Conservation (phyloP, 2,797 vertebrate genomes). For the Hapalemur alaotrensis region DNA sequence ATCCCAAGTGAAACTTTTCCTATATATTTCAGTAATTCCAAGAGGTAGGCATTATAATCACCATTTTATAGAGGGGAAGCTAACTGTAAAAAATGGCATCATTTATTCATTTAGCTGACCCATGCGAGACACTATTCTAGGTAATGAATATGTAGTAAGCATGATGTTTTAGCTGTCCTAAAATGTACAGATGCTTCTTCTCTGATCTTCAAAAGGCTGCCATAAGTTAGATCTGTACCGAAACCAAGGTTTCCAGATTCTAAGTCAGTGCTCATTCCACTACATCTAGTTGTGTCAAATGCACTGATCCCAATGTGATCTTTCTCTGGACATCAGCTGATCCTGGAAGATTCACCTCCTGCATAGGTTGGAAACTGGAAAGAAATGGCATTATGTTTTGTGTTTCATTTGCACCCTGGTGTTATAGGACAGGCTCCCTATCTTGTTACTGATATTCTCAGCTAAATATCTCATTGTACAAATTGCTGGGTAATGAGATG, state of each 20-base stretch:
- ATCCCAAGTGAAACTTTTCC: not conserved
- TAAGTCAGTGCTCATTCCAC: not conserved
- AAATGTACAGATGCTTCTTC: not conserved
- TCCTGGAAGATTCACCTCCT: not conserved
- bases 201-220: not conserved
- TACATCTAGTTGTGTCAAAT: accelerated
- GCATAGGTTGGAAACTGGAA: not conserved
- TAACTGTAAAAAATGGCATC: not conserved
- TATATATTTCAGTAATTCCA: not conserved
- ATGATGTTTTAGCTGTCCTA: not conserved
- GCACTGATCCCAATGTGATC: not conserved
- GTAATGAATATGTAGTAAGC: too few relatives aligned
- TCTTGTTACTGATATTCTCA: not conserved
- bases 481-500: not conserved
- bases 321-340: not conserved
- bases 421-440: not conserved
- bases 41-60: not conserved
- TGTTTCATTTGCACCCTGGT: not conserved
- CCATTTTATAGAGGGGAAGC: not conserved
- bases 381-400: not conserved
- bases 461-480: not conserved
- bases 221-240: not conserved
- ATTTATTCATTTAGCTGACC: not conserved
- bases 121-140: not conserved
- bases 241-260: not conserved